These are phyloP conservation scores for Pseudeuparius sepicola DNA, from an alignment of 2,888 invertebrate genomes.

Conservation along the genomic window DNA sequence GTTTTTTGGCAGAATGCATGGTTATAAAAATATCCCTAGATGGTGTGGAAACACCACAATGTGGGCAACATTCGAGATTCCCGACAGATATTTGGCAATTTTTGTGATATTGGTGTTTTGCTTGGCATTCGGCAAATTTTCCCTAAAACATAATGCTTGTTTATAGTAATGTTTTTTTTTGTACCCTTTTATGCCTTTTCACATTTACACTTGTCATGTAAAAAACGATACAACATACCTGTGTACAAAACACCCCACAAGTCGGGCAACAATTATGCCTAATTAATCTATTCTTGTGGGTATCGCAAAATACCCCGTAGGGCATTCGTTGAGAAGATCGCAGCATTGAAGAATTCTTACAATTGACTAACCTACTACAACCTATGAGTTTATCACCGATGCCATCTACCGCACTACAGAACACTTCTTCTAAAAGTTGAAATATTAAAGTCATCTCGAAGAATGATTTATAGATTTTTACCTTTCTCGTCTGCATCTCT, in stretches of 20 bases:
- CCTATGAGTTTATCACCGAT: constrained; percentile 67
- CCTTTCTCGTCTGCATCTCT: no score
- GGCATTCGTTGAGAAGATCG: constrained; percentile 67
- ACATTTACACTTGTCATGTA: neutral
- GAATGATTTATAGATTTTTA: no score
- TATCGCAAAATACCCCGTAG: constrained; percentile 67
- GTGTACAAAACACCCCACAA: constrained; percentile 84
- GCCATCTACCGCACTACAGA: constrained; percentile 68
- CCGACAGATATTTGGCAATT: constrained; percentile 50
- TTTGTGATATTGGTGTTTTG: constrained; percentile 73
- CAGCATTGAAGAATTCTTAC: constrained; percentile 48
- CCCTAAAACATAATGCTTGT: constrained; percentile 46
- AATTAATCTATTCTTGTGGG: constrained; percentile 64
- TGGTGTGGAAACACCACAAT: constrained; percentile 55
- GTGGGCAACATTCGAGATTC: constrained; percentile 50
- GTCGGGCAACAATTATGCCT: constrained; percentile 84
- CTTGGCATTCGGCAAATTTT: constrained; percentile 68
- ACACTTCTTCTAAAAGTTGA: no score
- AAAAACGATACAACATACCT: constrained; percentile 43
- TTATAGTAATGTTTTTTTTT: neutral
- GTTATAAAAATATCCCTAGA: constrained; percentile 50
- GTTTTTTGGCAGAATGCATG: constrained; percentile 52
- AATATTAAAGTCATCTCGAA: no score
- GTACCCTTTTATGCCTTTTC: neutral
- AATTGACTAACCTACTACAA: constrained; percentile 61